A percentile compares a stretch with the other conserved stretches of the same genome.
Conservation (phyloP, 2,888 invertebrate genomes). For the Melieria picta region DNA sequence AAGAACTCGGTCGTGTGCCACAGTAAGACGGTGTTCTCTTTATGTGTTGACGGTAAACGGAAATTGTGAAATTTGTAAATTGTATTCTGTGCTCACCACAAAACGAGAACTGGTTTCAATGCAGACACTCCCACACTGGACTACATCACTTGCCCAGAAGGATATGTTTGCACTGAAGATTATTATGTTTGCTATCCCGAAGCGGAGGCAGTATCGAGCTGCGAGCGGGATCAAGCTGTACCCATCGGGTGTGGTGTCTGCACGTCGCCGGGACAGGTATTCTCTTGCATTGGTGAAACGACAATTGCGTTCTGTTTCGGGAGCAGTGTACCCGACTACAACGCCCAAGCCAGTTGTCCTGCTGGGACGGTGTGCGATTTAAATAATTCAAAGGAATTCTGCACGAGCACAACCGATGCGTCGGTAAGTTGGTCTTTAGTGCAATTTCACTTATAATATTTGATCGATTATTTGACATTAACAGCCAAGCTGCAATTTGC, state of each 20-base stretch:
- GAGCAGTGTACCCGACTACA: constrained; percentile 31
- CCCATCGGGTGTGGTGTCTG: constrained; percentile 44
- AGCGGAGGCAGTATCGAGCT: constrained; percentile 26
- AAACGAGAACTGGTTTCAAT: constrained; percentile 31
- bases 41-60: constrained; percentile 41
- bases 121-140: constrained; percentile 37
- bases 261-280: constrained; percentile 33
- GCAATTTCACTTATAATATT: background rate
- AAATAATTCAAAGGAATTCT: constrained; percentile 42
- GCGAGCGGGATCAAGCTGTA: constrained; percentile 10
- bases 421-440: constrained; percentile 26
- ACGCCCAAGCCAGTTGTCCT: constrained; percentile 37
- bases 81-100: background rate
- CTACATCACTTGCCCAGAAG: constrained; percentile 37
- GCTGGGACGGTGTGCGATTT: constrained; percentile 48
- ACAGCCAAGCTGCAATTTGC: background rate
- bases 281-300: constrained; percentile 43
- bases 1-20: constrained; percentile 43
- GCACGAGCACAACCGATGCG: constrained; percentile 29
- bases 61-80: constrained; percentile 2
- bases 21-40: constrained; percentile 39
- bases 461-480: background rate
- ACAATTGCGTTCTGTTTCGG: constrained; percentile 48
- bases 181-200: constrained; percentile 38
- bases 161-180: constrained; percentile 39